These are phyloP conservation scores for Arbacia lixula DNA, from an alignment of 53 echinoderm and acorn worm species.

Conservation along the genomic window DNA sequence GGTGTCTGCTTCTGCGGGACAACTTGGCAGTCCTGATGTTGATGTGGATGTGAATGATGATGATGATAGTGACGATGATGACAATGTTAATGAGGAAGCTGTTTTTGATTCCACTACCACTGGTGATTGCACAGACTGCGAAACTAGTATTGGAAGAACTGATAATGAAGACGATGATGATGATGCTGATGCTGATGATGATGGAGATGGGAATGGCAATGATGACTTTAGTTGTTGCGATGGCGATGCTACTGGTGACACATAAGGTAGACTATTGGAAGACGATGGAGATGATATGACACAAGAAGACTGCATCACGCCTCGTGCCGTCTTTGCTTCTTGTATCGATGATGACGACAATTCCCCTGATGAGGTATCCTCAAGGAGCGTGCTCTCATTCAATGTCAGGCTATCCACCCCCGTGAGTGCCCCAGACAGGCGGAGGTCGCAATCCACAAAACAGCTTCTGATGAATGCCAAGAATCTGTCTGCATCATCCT, in stretches of 20 bases:
- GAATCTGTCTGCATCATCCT: slow-evolving; percentile 78
- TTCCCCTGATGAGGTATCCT: neutral
- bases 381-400: neutral
- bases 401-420: too few relatives aligned
- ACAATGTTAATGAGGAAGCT: neutral
- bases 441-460: slow-evolving; percentile 56
- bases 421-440: neutral
- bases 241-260: neutral
- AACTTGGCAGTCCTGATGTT: neutral
- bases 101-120: neutral
- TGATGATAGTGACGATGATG: neutral
- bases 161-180: neutral
- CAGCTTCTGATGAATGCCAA: slow-evolving; percentile 66
- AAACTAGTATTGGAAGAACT: too few relatives aligned
- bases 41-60: neutral
- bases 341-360: neutral
- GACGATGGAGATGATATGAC: slow-evolving; percentile 5
- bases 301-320: neutral
- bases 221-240: neutral
- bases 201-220: neutral
- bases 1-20: too few relatives aligned
- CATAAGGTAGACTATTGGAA: neutral
- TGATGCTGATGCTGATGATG: slow-evolving; percentile 8
- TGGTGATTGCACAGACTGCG: neutral
- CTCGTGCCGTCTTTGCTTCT: neutral